A percentile compares a stretch with the other conserved stretches of the same genome.
Evolutionary conservation across 2,888 invertebrate genomes (phyloP).

Genomic region (Morpho deidamia): DNA sequence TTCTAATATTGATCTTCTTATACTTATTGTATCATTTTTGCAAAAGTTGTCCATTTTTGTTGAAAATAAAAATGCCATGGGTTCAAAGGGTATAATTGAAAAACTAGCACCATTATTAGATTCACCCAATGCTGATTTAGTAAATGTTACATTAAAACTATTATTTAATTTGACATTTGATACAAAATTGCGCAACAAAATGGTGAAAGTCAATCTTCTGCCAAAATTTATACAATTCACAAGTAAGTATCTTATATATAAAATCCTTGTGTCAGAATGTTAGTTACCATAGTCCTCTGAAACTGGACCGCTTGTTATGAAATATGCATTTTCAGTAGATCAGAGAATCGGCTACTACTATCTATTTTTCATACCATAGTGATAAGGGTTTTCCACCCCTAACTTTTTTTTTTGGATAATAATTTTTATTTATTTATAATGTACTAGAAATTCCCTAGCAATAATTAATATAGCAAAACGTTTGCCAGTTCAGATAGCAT

Average conservation of each 20-base stretch:
- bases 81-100: slow-evolving; percentile 87
- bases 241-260: slow-evolving; percentile 72
- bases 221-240: slow-evolving; percentile 93
- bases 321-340: no score
- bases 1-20: slow-evolving; percentile 90
- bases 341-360: no score
- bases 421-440: no score
- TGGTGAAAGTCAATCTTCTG: slow-evolving; percentile 92
- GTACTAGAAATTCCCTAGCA: no score
- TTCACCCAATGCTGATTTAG: slow-evolving; percentile 81
- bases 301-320: no score
- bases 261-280: no score
- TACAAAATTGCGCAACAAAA: slow-evolving; percentile 88
- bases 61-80: slow-evolving; percentile 97
- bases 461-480: no score
- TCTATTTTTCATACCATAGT: no score
- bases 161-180: slow-evolving; percentile 98
- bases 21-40: slow-evolving; percentile 94
- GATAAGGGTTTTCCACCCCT: no score
- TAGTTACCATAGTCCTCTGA: no score
- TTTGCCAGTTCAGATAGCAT: no score
- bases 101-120: slow-evolving; percentile 90
- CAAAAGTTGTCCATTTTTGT: slow-evolving; percentile 96
- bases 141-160: slow-evolving; percentile 91
- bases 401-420: no score